phyloP scores from a whole-genome alignment of 2,113 vertebrate species.

The Eonycteris spelaea region DNA sequence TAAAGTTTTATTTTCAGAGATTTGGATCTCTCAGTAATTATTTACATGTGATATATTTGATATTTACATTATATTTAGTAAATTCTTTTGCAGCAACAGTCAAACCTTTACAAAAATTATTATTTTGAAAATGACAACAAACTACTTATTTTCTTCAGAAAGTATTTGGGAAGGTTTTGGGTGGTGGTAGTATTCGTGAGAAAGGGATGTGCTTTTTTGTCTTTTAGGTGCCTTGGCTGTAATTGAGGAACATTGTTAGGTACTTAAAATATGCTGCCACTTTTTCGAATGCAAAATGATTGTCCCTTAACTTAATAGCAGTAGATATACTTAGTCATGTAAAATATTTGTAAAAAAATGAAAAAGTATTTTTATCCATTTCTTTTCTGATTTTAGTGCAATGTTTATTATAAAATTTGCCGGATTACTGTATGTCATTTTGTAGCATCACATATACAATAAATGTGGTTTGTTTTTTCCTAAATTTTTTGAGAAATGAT shows the following conservation, averaged over 20 bases:
- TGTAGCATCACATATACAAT: neutral
- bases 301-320: neutral
- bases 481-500: slow-evolving; percentile 21
- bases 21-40: slow-evolving; percentile 9
- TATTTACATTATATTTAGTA: neutral
- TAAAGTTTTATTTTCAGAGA: slow-evolving; percentile 41
- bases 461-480: slow-evolving; percentile 6
- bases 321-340: neutral
- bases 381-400: slow-evolving; percentile 31
- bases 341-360: neutral
- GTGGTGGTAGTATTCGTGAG: neutral
- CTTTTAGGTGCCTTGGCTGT: neutral
- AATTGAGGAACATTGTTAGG: neutral
- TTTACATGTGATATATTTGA: neutral
- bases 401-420: slow-evolving; percentile 24
- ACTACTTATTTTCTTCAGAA: neutral
- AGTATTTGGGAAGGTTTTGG: neutral
- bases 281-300: neutral
- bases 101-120: neutral
- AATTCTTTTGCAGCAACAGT: neutral
- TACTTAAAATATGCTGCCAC: neutral
- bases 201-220: neutral
- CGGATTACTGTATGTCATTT: neutral
- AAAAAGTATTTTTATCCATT: neutral
- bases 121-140: neutral